Base-by-base conservation (phyloP, 2,888 invertebrate genomes). In the Venusia cambrica region DNA sequence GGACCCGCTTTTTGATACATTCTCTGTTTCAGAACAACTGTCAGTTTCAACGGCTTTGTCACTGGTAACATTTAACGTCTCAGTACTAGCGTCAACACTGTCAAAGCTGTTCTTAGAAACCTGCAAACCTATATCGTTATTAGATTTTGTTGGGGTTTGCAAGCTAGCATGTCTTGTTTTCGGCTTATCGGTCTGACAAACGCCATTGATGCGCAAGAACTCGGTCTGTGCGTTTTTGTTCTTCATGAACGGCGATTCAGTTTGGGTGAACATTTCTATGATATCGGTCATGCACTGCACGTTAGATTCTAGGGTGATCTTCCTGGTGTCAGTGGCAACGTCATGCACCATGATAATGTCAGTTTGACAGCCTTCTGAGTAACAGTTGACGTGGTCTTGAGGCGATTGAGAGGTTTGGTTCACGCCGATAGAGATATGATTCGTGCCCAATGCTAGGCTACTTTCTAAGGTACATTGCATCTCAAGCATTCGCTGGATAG, bases 381-480 rank as follows among this genome's bases (percentile, higher is more conserved):
- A 85, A 40, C 57, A 65, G 32, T 56, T 46, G 21, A 71, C 40
- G 17, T 58, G 43, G 57, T 87, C 85, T 60, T 83, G 76, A 5
- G 85, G 85, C 12, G 73, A 65, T 51, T 88, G 88, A 28, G 62
- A 46, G n/a, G 50, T 46, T 67, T 74, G 63, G 50, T 79, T 87
- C 11, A 80, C 54, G 18, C 84, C 83, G 17, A 88, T 72, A 1
- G 71, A 63, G 35, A 83, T 62, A 27, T 73, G 62, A 48, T 64
- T 70, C 9, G 71, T 61, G 51, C 83, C 76, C 41, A 85, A 62
- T 22, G 78, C 69, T 30, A 84, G 62, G 44, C 70, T 69, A 51
- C 77, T 80, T 56, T 87, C 81, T 51, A 88, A 54, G 8, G 69
- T 67, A 32, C 75, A 52, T 57, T 88, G 87, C 75, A 84, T 87